Base-by-base conservation (phyloP, 53 echinoderm and acorn worm genomes). In the Hippasteria phrygiana region DNA sequence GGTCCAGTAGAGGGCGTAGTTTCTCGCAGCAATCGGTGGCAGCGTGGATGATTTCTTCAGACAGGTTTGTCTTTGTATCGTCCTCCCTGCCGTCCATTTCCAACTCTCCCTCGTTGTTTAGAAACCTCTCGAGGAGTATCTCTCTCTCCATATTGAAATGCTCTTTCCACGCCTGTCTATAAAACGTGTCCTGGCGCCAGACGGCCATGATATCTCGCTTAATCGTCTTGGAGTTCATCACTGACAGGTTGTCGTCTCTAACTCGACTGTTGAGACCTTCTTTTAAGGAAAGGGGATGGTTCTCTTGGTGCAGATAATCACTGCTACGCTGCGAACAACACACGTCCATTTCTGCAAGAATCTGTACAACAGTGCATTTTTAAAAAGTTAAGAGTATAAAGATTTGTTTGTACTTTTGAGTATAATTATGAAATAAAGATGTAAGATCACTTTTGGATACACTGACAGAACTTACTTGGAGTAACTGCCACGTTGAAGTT, bases 381-480 rank as follows among this genome's bases (percentile, higher is more conserved):
- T n/a, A n/a, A n/a, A n/a, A n/a, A n/a, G n/a, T n/a, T n/a, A n/a
- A n/a, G n/a, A n/a, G n/a, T n/a, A n/a, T n/a, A n/a, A n/a, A n/a
- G n/a, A n/a, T n/a, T n/a, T n/a, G n/a, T n/a, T n/a, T n/a, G n/a
- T n/a, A n/a, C n/a, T n/a, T n/a, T n/a, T n/a, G n/a, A n/a, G n/a
- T n/a, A n/a, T n/a, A n/a, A n/a, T n/a, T n/a, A n/a, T n/a, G n/a
- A n/a, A n/a, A n/a, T n/a, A n/a, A n/a, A n/a, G n/a, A n/a, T n/a
- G n/a, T n/a, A n/a, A n/a, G n/a, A n/a, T n/a, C n/a, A n/a, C n/a
- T n/a, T n/a, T n/a, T n/a, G n/a, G n/a, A n/a, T n/a, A n/a, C n/a
- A n/a, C n/a, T n/a, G n/a, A n/a, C n/a, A n/a, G n/a, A n/a, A 71
- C 71, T 9, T 78, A 78, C 79, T 37, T 78, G 59, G 9, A 78